A percentile compares a stretch with the other conserved stretches of the same genome.
phyloP scores from a whole-genome alignment of 2,888 invertebrate species.

The Rhagonycha lutea region DNA sequence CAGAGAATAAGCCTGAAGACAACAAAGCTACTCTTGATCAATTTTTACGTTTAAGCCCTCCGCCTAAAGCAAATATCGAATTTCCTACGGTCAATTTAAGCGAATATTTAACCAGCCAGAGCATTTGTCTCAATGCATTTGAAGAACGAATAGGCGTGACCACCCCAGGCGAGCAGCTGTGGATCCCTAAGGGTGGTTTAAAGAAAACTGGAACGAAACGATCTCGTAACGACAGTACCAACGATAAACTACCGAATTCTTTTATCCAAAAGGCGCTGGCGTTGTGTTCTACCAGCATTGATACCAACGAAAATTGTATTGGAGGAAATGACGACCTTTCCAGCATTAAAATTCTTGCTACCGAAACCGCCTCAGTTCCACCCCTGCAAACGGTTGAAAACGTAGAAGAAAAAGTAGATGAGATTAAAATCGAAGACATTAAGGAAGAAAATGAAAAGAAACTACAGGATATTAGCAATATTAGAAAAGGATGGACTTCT shows the following conservation, averaged over 20 bases:
- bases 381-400: neutral
- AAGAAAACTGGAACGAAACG: constrained; percentile 53
- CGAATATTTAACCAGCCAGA: constrained; percentile 77
- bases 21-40: constrained; percentile 33
- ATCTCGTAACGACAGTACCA: constrained; percentile 50
- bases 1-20: constrained; percentile 30
- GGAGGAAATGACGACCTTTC: neutral
- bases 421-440: constrained; percentile 50
- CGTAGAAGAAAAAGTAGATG: constrained; percentile 55
- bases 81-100: constrained; percentile 74
- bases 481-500: constrained; percentile 77
- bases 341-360: neutral
- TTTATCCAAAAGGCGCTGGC: constrained; percentile 9
- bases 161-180: constrained; percentile 57
- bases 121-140: constrained; percentile 77
- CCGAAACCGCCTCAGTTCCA: neutral
- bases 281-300: constrained; percentile 12
- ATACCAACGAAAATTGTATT: constrained; percentile 38
- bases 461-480: constrained; percentile 50
- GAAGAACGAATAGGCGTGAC: constrained; percentile 70
- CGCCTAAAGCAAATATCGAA: constrained; percentile 67
- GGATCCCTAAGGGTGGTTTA: constrained; percentile 43
- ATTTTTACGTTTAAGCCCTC: constrained; percentile 55
- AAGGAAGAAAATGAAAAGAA: constrained; percentile 35
- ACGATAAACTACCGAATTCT: constrained; percentile 34